Evolutionary conservation across 2,113 vertebrate genomes (phyloP).

Genomic region (Xiphias gladius): DNA sequence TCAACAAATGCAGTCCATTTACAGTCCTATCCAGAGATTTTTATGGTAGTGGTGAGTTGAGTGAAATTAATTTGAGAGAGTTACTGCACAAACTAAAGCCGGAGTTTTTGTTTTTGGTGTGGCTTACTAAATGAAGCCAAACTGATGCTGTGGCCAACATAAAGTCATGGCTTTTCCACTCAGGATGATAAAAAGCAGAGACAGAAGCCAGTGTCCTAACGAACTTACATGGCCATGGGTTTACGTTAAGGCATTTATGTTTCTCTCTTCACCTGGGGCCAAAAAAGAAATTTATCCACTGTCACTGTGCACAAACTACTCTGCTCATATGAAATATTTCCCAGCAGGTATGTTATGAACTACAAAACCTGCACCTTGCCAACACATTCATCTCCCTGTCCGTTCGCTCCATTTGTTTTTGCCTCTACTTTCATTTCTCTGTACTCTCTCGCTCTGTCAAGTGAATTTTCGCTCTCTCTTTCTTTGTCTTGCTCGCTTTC

Average conservation of each 20-base stretch:
- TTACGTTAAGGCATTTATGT: constrained; percentile 43
- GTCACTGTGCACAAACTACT: constrained; percentile 64
- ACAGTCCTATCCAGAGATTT: constrained; percentile 2
- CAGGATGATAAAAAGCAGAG: constrained; percentile 10
- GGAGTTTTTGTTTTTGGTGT: constrained; percentile 25
- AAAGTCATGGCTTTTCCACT: neutral
- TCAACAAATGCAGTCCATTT: constrained; percentile 43
- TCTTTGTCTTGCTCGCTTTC: constrained; percentile 58
- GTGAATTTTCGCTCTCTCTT: constrained; percentile 47
- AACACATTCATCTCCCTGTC: constrained; percentile 66
- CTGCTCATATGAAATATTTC: constrained; percentile 64
- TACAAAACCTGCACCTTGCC: constrained; percentile 54
- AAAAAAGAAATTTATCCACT: constrained; percentile 41
- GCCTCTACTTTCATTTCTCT: constrained; percentile 52
- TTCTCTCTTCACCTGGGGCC: constrained; percentile 48
- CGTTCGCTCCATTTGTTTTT: constrained; percentile 66
- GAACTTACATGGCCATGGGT: constrained; percentile 16
- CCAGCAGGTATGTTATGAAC: constrained; percentile 55
- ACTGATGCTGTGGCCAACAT: constrained; percentile 28
- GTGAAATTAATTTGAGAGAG: neutral
- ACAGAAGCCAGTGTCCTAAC: constrained; percentile 20
- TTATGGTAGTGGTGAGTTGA: constrained; percentile 36
- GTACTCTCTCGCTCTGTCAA: constrained; percentile 44
- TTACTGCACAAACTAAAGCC: constrained; percentile 14
- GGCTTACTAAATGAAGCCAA: constrained; percentile 24